Evolutionary conservation across 2,888 invertebrate genomes (phyloP).

Genomic region (Girardia tigrina): DNA sequence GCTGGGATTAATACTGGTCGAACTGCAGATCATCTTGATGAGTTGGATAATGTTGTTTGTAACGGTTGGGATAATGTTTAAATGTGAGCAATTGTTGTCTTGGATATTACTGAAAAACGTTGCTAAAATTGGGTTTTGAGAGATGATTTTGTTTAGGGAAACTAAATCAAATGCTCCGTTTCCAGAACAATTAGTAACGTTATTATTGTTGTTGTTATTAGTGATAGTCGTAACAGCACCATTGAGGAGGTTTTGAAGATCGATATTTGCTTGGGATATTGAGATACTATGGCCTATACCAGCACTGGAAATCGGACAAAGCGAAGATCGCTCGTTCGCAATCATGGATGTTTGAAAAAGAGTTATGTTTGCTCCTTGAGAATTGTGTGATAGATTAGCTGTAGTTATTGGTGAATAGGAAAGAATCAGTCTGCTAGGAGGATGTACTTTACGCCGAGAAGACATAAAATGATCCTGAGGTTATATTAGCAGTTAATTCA

Average conservation of each 20-base stretch:
- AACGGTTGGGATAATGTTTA: background rate
- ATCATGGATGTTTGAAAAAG: slow-evolving; percentile 11
- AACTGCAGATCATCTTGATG: background rate
- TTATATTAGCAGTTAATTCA: too few species aligned
- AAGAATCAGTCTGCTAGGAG: slow-evolving; percentile 31
- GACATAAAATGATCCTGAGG: slow-evolving; percentile 32
- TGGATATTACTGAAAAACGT: slow-evolving; percentile 6
- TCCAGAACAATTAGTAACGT: background rate
- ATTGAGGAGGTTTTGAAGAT: background rate
- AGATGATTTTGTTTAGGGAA: slow-evolving; percentile 1
- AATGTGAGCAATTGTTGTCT: slow-evolving; percentile 15
- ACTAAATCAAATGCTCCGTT: background rate
- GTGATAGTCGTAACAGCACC: background rate
- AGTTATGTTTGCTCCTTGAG: slow-evolving; percentile 10
- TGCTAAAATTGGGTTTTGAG: slow-evolving; percentile 10
- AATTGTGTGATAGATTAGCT: background rate
- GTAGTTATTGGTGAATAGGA: background rate
- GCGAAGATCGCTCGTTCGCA: slow-evolving; percentile 16
- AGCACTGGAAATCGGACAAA: background rate
- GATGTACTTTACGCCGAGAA: slow-evolving; percentile 31
- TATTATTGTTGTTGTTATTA: background rate
- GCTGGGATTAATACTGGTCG: background rate
- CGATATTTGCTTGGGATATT: slow-evolving; percentile 14
- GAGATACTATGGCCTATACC: slow-evolving; percentile 7
- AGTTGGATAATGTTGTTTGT: background rate